Percentiles rank a stretch among this genome's conserved stretches.
phyloP scores from a whole-genome alignment of 2,113 vertebrate genomes.

The Nycticorax nycticorax region DNA sequence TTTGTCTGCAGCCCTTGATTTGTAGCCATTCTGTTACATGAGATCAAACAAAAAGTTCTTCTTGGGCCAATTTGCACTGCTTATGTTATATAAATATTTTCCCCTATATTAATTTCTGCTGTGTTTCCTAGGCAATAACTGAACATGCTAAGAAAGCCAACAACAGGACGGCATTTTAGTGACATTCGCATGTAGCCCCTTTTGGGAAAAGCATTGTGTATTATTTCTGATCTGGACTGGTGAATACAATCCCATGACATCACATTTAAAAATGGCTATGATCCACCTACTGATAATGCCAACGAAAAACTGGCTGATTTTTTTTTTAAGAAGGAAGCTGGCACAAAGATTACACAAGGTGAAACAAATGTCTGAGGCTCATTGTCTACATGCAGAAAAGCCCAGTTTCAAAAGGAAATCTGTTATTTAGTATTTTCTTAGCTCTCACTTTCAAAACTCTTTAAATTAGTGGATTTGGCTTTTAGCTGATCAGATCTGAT shows the following conservation, averaged over 20 bases:
- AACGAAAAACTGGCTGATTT: neutral
- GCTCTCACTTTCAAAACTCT: neutral
- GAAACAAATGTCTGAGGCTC: neutral
- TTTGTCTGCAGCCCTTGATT: conserved; percentile 32
- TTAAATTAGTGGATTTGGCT: neutral
- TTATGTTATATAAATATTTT: neutral
- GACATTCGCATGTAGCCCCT: neutral
- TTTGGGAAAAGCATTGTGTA: conserved; percentile 25
- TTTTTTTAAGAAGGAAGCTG: neutral
- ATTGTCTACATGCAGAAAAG: neutral
- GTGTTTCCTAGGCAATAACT: neutral
- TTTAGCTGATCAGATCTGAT: neutral
- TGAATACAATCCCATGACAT: conserved; percentile 40
- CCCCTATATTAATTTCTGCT: neutral
- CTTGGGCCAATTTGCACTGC: neutral
- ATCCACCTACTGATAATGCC: conserved; percentile 29
- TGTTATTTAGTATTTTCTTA: neutral
- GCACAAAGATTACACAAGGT: neutral
- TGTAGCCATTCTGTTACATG: neutral
- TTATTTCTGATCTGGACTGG: conserved; percentile 25
- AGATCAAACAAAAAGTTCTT: conserved; percentile 12
- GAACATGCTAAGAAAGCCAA: neutral
- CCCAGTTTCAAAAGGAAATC: neutral
- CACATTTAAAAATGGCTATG: conserved; percentile 44
- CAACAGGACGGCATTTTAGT: neutral